A percentile compares a stretch with the other conserved stretches of the same genome.
These are phyloP conservation scores for Agonopterix heracliana DNA, from an alignment of 2,888 invertebrate genomes.

Conservation along the genomic window DNA sequence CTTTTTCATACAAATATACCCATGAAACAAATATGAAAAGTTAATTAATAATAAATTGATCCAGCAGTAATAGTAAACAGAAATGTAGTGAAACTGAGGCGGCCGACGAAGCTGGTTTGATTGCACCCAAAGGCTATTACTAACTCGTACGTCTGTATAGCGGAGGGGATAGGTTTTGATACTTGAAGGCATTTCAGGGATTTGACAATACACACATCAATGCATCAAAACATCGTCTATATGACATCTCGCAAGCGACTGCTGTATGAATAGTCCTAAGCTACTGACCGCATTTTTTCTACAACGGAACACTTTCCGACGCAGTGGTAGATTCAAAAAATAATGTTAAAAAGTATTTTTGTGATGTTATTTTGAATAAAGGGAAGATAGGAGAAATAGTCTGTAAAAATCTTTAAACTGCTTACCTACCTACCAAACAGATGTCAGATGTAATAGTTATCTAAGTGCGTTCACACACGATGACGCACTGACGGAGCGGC, in stretches of 20 bases:
- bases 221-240: background rate
- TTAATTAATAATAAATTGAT: too few relatives aligned
- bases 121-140: conserved; percentile 41
- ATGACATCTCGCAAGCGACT: background rate
- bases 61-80: background rate
- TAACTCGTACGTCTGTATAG: conserved; percentile 30
- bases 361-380: background rate
- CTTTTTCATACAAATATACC: too few relatives aligned
- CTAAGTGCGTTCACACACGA: too few relatives aligned
- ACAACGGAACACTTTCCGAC: too few relatives aligned
- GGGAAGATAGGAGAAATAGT: too few relatives aligned
- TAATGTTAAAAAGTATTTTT: background rate
- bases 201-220: background rate
- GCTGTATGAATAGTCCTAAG: background rate
- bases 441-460: too few relatives aligned
- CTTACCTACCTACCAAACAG: too few relatives aligned
- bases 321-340: too few relatives aligned
- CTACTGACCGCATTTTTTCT: background rate
- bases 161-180: conserved; percentile 24
- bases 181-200: conserved; percentile 17
- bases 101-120: conserved; percentile 25
- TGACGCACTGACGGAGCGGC: too few relatives aligned
- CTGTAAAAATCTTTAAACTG: too few relatives aligned
- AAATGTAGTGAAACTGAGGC: conserved; percentile 20
- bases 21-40: too few relatives aligned